Base-by-base conservation (phyloP, 2,888 invertebrate species). In the Agapostemon virescens region DNA sequence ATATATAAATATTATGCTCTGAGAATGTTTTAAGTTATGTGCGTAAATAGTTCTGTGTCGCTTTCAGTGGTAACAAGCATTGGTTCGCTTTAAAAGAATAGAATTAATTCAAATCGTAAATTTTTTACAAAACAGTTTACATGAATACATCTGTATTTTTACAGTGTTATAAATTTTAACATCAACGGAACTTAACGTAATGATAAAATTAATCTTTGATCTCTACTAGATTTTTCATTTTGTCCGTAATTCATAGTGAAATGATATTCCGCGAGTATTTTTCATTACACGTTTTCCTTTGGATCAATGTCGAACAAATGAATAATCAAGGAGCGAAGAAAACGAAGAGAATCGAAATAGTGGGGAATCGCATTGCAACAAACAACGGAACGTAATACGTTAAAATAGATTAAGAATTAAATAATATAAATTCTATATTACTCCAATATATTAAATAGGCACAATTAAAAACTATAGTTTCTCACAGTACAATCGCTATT, bases 401-500 rank as follows among this genome's bases (percentile, higher is more conserved):
- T 77, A 71, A 81, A 81, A 77, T 66, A 45, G 17, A 61, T 69
- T 26, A 63, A 61, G 61, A 74, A 72, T 72, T 70, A 81, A 80
- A 74, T 69, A 78, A 73, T 71, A 45, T 73, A 80, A 33, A 63
- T 38, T 23, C 36, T 30, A 36, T 64, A 73, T 74, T 73, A 52
- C 70, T 70, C 75, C 38, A 68, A 76, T 82, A 82, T 71, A 78
- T 76, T 83, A 79, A 82, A 76, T 67, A 71, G 75, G 36, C 75
- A 66, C 68, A 64, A 74, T 74, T 55, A 74, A 79, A 63, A 82
- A 72, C 69, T 70, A 79, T 74, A 74, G 52, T 49, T 72, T 63
- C 38, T 55, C 63, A 58, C 74, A 79, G 69, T 82, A 83, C 78
- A 81, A 69, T 76, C n/a, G 58, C 42, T 78, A 68, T 52, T 78